Evolutionary conservation across 2,797 vertebrate genomes (phyloP).

Genomic region (Aphelocoma californica): DNA sequence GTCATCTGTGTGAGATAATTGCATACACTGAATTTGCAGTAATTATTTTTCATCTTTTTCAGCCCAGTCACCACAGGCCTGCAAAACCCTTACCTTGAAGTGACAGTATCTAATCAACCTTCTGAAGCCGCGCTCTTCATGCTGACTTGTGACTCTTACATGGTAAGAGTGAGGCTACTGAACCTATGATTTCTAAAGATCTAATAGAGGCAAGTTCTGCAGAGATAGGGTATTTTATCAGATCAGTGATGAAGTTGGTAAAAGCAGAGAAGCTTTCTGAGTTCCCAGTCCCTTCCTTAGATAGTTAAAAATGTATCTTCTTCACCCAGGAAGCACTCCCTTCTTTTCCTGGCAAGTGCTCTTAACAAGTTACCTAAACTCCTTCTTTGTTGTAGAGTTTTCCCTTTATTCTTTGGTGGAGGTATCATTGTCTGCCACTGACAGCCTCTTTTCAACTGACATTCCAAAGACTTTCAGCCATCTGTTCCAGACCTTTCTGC

Average conservation of each 20-base stretch:
- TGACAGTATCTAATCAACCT: neutral
- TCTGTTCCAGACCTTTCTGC: slow-evolving; percentile 40
- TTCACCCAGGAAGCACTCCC: neutral
- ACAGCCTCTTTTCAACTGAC: slow-evolving; percentile 1
- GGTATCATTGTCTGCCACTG: slow-evolving; percentile 1
- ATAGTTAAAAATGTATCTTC: neutral
- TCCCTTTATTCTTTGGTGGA: neutral
- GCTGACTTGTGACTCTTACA: neutral
- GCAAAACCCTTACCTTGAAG: neutral
- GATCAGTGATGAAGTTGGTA: neutral
- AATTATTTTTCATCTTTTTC: neutral
- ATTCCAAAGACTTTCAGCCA: slow-evolving; percentile 12
- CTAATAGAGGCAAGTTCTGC: neutral
- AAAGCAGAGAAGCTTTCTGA: neutral
- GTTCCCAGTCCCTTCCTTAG: neutral
- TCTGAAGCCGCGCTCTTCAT: neutral
- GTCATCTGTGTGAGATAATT: neutral
- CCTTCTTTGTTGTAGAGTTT: neutral
- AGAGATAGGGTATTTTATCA: neutral
- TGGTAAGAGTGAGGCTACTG: neutral
- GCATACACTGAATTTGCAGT: neutral
- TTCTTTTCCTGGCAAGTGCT: neutral
- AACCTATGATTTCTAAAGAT: neutral
- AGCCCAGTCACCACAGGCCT: neutral
- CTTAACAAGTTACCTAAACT: neutral